These are phyloP conservation scores for Sorex maritimensis DNA, from an alignment of 2,797 vertebrate genomes.

Conservation along the genomic window DNA sequence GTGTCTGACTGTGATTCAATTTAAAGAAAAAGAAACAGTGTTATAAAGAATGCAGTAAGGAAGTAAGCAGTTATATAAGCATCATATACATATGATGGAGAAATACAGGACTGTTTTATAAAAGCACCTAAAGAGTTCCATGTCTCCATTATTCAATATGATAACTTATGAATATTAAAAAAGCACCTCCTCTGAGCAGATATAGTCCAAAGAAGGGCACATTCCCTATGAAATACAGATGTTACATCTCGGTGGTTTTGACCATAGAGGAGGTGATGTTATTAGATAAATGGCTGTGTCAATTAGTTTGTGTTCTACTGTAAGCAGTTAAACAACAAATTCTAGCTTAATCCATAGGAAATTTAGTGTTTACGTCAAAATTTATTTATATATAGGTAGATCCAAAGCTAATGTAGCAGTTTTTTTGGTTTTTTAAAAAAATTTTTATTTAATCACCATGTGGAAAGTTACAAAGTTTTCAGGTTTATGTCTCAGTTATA, in stretches of 20 bases:
- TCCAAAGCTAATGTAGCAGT: background rate
- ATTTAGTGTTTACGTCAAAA: conserved; percentile 11
- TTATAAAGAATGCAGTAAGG: conserved; percentile 21
- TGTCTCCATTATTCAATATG: background rate
- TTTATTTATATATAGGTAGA: background rate
- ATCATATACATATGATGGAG: background rate
- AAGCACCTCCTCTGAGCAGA: background rate
- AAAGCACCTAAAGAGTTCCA: background rate
- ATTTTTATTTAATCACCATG: no score
- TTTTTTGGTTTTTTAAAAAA: no score
- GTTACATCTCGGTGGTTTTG: background rate
- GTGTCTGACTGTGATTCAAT: no score
- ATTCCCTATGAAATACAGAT: background rate
- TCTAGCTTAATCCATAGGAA: background rate
- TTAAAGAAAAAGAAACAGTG: background rate
- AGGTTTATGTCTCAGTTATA: no score
- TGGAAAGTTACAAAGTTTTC: no score
- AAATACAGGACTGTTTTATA: background rate
- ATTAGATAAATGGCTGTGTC: background rate
- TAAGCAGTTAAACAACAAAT: background rate
- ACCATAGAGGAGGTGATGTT: background rate
- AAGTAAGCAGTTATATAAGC: background rate
- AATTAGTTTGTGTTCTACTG: conserved; percentile 14
- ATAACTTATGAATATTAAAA: background rate
- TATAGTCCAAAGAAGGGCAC: background rate